Evolutionary conservation across 1,140 invertebrate species (phyloP), one percentile per base, ranked within the genome.

Genomic region (Euwallacea fornicatus): DNA sequence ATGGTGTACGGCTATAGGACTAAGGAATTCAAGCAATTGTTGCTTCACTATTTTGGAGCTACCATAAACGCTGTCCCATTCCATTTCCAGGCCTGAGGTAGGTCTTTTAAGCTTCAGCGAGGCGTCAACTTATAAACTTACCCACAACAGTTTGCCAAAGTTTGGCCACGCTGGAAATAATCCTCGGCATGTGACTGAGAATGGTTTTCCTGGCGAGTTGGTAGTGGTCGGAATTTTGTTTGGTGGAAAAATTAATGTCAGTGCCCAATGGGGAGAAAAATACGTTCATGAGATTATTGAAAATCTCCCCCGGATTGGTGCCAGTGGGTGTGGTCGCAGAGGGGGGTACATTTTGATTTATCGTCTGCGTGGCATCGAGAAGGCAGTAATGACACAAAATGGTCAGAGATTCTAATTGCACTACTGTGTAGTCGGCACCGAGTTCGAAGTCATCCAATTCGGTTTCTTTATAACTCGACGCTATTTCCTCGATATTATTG

Each of bases 1-100:
- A 81, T 97, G 93, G 79, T 94, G 90, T 50, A 93, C 86, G 11
- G 93, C 93, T 56, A 97, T 90, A 1, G 95, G 94, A 78, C 92
- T 94, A 0, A 97, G 80, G 66, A 96, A 90, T 78, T 95, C 92
- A 62, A 97, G 80, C 41, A 97, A 85, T 73, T 94, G 90, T 75
- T 92, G 89, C 66, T 90, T 89, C 0, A 93, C 88, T 70, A 89
- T 83, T 82, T 90, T 83, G 6, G 85, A 84, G 82, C 84, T 87
- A 47, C 87, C 87, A 41, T 87, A 83, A 0, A 88, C 84, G 66
- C 84, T 78, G 60, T 80, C 81, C 56, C 78, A 80, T 55, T 85
- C 81, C 10, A 79, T 78, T 6, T 84, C 81, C 56, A 84, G 66
- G 69, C 81, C 81, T 11, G 0, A 54, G 62, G 62, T n/a, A 59